Evolutionary conservation across 2,888 invertebrate species (phyloP).

Genomic region (Phytoseiulus persimilis): DNA sequence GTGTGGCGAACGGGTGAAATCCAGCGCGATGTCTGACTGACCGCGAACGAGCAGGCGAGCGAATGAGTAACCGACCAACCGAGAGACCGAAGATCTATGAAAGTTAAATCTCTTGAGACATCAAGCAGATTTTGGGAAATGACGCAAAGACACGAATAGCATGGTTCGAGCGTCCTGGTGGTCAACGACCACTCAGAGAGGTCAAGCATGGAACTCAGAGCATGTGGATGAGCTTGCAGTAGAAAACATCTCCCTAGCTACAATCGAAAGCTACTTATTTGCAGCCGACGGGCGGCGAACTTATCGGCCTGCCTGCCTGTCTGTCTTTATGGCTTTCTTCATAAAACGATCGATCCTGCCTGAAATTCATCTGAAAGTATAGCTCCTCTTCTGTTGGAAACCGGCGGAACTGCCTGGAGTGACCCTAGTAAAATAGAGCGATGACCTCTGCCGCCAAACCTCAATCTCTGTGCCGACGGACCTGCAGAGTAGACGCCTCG

Average conservation of each 20-base stretch:
- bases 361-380: not conserved
- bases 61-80: not conserved
- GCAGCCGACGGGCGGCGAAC: not conserved
- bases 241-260: not conserved
- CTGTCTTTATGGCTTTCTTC: not conserved
- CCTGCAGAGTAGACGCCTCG: slow-evolving; percentile 5
- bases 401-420: not conserved
- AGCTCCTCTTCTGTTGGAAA: not conserved
- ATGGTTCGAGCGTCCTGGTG: not conserved
- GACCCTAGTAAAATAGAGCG: not conserved
- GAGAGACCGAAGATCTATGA: not conserved
- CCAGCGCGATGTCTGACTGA: no score
- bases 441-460: not conserved
- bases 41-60: not conserved
- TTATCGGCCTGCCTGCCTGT: not conserved
- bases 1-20: not conserved
- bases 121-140: not conserved
- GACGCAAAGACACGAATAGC: not conserved
- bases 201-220: not conserved
- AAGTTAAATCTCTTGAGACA: not conserved
- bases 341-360: not conserved
- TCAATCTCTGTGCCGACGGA: slow-evolving; percentile 5
- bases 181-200: not conserved
- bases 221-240: not conserved
- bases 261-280: not conserved